Conservation (phyloP, 2,113 vertebrate genomes). For the Scomber colias region DNA sequence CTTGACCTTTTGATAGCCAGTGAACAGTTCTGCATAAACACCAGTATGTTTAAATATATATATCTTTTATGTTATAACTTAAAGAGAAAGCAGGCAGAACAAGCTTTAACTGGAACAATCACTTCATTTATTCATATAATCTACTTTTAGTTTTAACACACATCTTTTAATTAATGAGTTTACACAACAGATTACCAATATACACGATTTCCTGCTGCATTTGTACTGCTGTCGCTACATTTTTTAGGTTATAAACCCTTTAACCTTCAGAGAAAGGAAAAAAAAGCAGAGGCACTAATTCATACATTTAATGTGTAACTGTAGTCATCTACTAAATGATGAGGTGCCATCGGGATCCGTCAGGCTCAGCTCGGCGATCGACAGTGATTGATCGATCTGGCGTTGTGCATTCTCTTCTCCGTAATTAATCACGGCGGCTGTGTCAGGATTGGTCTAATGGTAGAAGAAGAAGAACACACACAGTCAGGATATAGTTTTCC, state of each 20-base stretch:
- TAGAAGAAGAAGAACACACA: background rate
- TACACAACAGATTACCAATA: no score
- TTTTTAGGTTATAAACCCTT: constrained; percentile 6
- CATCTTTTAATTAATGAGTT: no score
- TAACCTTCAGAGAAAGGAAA: background rate
- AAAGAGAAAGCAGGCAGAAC: background rate
- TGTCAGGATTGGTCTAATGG: background rate
- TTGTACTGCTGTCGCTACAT: background rate
- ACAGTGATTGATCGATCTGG: constrained; percentile 21
- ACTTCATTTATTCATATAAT: no score
- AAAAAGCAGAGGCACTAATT: background rate
- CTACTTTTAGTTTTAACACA: no score
- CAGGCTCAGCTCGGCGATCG: constrained; percentile 17
- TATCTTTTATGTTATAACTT: background rate
- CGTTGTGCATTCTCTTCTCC: background rate
- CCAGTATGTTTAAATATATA: background rate
- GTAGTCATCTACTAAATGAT: background rate
- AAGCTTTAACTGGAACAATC: background rate
- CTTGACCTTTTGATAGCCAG: background rate
- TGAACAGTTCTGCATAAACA: background rate
- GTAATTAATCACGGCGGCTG: background rate
- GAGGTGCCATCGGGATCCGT: constrained; percentile 6
- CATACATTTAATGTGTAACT: background rate
- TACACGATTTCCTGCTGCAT: no score
- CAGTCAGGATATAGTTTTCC: background rate